phyloP scores from a whole-genome alignment of 2,888 invertebrate genomes.

The Zele albiditarsus region DNA sequence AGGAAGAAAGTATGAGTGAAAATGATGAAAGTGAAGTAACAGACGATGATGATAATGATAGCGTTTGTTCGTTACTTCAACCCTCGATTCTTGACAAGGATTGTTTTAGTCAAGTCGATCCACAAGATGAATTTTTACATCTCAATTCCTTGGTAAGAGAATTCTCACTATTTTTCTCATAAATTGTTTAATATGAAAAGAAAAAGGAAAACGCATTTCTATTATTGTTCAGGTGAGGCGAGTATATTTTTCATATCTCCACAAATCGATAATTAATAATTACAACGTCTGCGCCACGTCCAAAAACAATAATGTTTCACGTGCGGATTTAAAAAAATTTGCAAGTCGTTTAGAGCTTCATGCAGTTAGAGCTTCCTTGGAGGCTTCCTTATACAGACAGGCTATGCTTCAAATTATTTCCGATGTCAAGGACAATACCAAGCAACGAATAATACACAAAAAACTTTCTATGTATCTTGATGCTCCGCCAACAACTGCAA shows the following conservation, averaged over 20 bases:
- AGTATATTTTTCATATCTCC: slow-evolving; percentile 63
- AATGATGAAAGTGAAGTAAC: slow-evolving; percentile 39
- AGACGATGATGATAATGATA: slow-evolving; percentile 50
- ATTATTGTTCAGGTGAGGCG: slow-evolving; percentile 59
- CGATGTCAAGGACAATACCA: slow-evolving; percentile 61
- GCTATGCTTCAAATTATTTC: slow-evolving; percentile 64
- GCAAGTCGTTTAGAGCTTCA: slow-evolving; percentile 62
- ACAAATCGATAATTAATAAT: slow-evolving; percentile 62
- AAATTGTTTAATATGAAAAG: background rate
- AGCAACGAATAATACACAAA: slow-evolving; percentile 57
- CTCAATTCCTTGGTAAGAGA: slow-evolving; percentile 61
- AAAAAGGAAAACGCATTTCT: slow-evolving; percentile 6
- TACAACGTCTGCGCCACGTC: slow-evolving; percentile 58
- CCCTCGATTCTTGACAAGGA: slow-evolving; percentile 58
- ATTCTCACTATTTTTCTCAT: slow-evolving; percentile 30
- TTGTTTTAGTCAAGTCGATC: slow-evolving; percentile 49
- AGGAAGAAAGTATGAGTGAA: slow-evolving; percentile 45
- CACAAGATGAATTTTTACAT: slow-evolving; percentile 59
- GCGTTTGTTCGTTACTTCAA: slow-evolving; percentile 54
- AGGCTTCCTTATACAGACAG: slow-evolving; percentile 61
- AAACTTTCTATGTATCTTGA: slow-evolving; percentile 59
- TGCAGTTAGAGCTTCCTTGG: slow-evolving; percentile 61
- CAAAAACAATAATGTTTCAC: slow-evolving; percentile 49
- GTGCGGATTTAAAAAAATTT: slow-evolving; percentile 57
- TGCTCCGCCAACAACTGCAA: slow-evolving; percentile 51